Evolutionary conservation across 2,888 invertebrate species (phyloP).

Genomic region (Podotricha telesiphe): DNA sequence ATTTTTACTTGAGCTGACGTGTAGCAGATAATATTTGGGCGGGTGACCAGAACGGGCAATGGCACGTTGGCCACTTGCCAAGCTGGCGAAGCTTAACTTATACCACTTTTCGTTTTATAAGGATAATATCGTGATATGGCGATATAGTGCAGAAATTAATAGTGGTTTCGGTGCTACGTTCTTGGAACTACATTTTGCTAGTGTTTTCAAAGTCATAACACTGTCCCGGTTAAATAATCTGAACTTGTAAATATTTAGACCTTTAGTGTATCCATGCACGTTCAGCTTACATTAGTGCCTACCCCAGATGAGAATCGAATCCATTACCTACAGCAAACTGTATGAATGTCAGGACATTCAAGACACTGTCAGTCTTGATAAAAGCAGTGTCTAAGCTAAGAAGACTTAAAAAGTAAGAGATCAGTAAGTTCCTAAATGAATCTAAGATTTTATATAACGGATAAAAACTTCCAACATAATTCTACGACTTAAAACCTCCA

Average conservation of each 20-base stretch:
- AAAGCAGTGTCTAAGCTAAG: neutral
- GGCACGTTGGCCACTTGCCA: constrained; percentile 38
- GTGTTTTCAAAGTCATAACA: neutral
- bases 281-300: too few species aligned
- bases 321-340: too few species aligned
- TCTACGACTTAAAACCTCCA: constrained; percentile 23
- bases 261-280: neutral
- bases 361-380: neutral
- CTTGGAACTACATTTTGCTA: constrained; percentile 14
- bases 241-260: neutral
- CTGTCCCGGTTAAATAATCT: neutral
- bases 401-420: constrained; percentile 6
- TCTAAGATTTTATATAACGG: constrained; percentile 18
- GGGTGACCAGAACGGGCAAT: constrained; percentile 36
- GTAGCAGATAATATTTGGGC: constrained; percentile 31
- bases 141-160: constrained; percentile 37
- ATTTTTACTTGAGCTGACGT: constrained; percentile 25
- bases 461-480: constrained; percentile 24
- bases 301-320: neutral
- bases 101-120: constrained; percentile 41
- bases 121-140: constrained; percentile 41
- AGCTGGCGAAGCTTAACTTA: constrained; percentile 37
- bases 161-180: constrained; percentile 24
- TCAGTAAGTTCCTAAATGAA: constrained; percentile 15
- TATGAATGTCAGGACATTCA: too few species aligned